Conservation (phyloP, 1,140 invertebrate species). For the Propsilocerus akamusi region DNA sequence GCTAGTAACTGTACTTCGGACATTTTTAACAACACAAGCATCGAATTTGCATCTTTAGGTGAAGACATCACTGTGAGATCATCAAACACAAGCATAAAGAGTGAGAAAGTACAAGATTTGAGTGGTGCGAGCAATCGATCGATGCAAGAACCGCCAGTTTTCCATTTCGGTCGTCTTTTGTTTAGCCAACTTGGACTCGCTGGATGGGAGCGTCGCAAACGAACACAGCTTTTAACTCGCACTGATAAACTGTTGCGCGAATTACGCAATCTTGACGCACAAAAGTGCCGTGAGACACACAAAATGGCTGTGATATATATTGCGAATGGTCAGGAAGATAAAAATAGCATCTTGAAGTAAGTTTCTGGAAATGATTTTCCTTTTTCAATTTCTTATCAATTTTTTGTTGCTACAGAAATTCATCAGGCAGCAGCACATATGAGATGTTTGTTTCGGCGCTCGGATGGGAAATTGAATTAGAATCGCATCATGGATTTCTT, state of each 20-base stretch:
- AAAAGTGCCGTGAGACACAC: constrained; percentile 88
- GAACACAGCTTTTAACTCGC: constrained; percentile 73
- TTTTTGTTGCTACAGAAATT: constrained; percentile 32
- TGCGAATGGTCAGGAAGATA: constrained; percentile 89
- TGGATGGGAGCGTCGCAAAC: constrained; percentile 70
- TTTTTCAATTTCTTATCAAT: background rate
- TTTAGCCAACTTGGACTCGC: constrained; percentile 80
- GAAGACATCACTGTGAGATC: background rate
- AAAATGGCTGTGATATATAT: constrained; percentile 99
- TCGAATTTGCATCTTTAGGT: constrained; percentile 7
- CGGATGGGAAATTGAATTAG: constrained; percentile 92
- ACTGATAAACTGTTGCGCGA: constrained; percentile 82
- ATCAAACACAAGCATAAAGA: background rate
- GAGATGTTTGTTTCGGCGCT: constrained; percentile 87
- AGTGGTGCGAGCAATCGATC: background rate
- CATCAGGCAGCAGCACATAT: constrained; percentile 73
- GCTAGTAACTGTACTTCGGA: constrained; percentile 9
- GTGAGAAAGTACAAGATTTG: background rate
- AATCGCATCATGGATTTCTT: constrained; percentile 87
- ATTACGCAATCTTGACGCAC: constrained; percentile 79
- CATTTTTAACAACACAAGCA: constrained; percentile 11
- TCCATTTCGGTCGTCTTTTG: constrained; percentile 70
- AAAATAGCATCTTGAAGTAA: constrained; percentile 68
- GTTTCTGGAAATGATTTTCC: constrained; percentile 9
- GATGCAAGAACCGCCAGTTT: constrained; percentile 23